Evolutionary conservation across 2,113 vertebrate species (phyloP).

Genomic region (Nesoenas mayeri): DNA sequence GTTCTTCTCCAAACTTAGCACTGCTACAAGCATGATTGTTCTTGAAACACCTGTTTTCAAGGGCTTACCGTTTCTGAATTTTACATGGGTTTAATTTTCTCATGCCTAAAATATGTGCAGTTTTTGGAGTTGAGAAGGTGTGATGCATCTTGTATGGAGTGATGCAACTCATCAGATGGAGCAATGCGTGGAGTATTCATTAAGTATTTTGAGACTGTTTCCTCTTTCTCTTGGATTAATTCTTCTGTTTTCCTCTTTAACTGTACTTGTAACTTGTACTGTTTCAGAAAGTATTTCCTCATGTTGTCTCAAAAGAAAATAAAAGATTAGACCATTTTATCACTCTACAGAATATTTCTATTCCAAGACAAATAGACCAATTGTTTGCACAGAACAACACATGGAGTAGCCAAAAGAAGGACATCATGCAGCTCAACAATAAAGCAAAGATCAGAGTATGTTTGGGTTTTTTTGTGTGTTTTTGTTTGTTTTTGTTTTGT

Average conservation of each 20-base stretch:
- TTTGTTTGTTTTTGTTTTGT: too few species aligned
- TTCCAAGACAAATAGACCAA: neutral
- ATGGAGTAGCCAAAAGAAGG: neutral
- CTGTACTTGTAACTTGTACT: neutral
- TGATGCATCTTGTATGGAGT: neutral
- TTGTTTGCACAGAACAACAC: neutral
- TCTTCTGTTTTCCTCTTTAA: slow-evolving; percentile 12
- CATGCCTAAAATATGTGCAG: neutral
- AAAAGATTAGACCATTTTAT: neutral
- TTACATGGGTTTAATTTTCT: neutral
- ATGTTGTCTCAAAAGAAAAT: neutral
- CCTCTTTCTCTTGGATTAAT: slow-evolving; percentile 3
- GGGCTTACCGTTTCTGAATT: neutral
- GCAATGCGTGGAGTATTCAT: slow-evolving; percentile 3
- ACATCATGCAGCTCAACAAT: neutral
- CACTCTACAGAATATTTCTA: neutral
- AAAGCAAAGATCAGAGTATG: neutral
- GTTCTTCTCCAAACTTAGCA: neutral
- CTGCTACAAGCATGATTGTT: neutral
- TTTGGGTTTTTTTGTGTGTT: neutral
- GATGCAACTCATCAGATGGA: neutral
- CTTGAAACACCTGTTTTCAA: neutral
- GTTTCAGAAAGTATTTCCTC: slow-evolving; percentile 12
- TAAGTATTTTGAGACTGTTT: neutral
- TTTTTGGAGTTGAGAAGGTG: neutral